Base-by-base conservation (phyloP, 2,113 vertebrate genomes). In the Albula goreensis region DNA sequence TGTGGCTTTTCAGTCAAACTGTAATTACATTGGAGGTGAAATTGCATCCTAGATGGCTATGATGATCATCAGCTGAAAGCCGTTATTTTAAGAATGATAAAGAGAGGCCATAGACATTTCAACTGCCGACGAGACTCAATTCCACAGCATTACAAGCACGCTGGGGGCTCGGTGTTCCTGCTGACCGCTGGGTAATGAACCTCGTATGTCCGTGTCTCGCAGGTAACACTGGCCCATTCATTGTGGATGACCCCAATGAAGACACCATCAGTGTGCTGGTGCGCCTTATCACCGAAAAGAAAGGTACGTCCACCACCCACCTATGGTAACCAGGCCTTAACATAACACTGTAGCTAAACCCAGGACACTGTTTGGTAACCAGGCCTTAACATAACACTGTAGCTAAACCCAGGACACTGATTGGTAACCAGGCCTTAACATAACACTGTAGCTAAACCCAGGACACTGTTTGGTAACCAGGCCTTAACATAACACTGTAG, bases 231-330 rank as follows among this genome's bases (percentile, higher is more conserved):
- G 94, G 95, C 9, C 90, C 96, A 31, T 97, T 94, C 91, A 92
- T 95, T 87, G 90, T 95, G 0, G 98, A 99, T 3, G 97, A 99
- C 0, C 85, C 96, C 88, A 98, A 97, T 0, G 98, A 99, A 93
- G 98, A 99, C 94, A 99, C 98, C 80, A 99, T 99, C 1, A 97
- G 97, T 22, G 96, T 97, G 86, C 93, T 99, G 86, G 97, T 99
- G 83, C 96, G 97, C 60, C 95, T 99, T 82, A 99, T 99, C 89
- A 97, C 98, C 0, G 97, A 99, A 91, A 99, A 99, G 90, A 99
- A 98, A 97, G 98, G 98, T 99, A 74, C 0, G 88, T 85, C 5
- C 25, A 1, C 17, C 17, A 11, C 48, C 57, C 5, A 82, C 77
- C 60, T 66, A 5, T 5, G 7, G 2, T 19, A 22, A 3, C 60